These are phyloP conservation scores for Anticlea derivata DNA, from an alignment of 2,888 invertebrate species.

Conservation along the genomic window DNA sequence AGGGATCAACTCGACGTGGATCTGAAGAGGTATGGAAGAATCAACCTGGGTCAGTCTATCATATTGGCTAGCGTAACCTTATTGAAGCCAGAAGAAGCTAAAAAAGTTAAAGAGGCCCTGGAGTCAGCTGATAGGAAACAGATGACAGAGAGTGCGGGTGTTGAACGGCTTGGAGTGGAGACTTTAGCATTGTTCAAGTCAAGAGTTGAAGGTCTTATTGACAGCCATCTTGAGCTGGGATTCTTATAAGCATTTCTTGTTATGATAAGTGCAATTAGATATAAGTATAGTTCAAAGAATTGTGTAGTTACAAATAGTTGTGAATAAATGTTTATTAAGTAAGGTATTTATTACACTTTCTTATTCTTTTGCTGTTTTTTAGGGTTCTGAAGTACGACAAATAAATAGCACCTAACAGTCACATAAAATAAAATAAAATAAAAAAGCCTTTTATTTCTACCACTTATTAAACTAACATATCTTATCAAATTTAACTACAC, in stretches of 20 bases:
- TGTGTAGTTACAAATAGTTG: too few relatives aligned
- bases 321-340: too few relatives aligned
- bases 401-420: too few relatives aligned
- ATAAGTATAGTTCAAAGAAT: too few relatives aligned
- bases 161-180: not conserved
- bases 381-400: too few relatives aligned
- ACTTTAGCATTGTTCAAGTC: conserved; percentile 21
- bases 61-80: conserved; percentile 27
- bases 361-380: too few relatives aligned
- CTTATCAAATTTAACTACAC: too few relatives aligned
- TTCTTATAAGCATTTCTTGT: conserved; percentile 18
- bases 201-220: conserved; percentile 33
- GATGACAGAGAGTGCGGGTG: not conserved
- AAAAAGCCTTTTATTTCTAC: too few relatives aligned
- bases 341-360: too few relatives aligned
- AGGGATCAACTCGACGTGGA: conserved; percentile 46
- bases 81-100: conserved; percentile 37
- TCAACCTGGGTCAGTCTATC: conserved; percentile 25
- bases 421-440: too few relatives aligned
- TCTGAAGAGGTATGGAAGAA: conserved; percentile 40
- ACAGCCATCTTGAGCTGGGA: conserved; percentile 36
- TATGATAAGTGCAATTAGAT: too few relatives aligned
- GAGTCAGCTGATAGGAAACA: not conserved
- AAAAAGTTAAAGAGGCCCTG: conserved; percentile 30
- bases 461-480: too few relatives aligned